These are phyloP conservation scores for Atopsyche davidsoni DNA, from an alignment of 1,140 invertebrate species.

Conservation along the genomic window DNA sequence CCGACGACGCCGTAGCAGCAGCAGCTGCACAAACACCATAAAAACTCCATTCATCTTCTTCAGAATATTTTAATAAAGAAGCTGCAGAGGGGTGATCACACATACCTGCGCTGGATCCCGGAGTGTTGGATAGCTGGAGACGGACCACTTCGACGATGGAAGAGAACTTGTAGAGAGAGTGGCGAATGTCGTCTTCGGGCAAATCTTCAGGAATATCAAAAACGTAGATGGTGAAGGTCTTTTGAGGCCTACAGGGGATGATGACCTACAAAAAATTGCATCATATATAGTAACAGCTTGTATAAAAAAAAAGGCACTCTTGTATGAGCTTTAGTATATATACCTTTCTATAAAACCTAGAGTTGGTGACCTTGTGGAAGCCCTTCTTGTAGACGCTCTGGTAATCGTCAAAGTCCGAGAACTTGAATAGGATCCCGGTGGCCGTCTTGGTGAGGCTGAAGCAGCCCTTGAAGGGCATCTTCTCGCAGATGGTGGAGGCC, in stretches of 20 bases:
- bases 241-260: slow-evolving; percentile 74
- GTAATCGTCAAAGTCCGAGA: slow-evolving; percentile 77
- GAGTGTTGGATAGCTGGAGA: slow-evolving; percentile 43
- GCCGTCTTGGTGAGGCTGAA: slow-evolving; percentile 80
- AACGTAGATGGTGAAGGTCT: slow-evolving; percentile 73
- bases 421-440: slow-evolving; percentile 81
- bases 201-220: slow-evolving; percentile 75
- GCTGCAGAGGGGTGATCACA: neutral
- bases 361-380: slow-evolving; percentile 76
- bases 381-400: slow-evolving; percentile 79
- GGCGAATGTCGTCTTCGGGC: slow-evolving; percentile 74
- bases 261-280: slow-evolving; percentile 53
- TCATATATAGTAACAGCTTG: neutral
- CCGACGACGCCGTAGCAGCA: slow-evolving; percentile 31
- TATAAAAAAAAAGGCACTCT: neutral
- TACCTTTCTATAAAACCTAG: slow-evolving; percentile 72
- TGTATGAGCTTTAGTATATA: neutral
- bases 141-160: slow-evolving; percentile 71
- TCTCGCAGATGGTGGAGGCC: slow-evolving; percentile 77
- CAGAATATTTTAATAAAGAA: no score
- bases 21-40: neutral
- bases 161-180: slow-evolving; percentile 71
- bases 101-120: slow-evolving; percentile 13
- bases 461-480: slow-evolving; percentile 78
- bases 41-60: neutral